These are phyloP conservation scores for Gymnoscelis rufifasciata DNA, from an alignment of 2,888 invertebrate genomes.

Conservation along the genomic window DNA sequence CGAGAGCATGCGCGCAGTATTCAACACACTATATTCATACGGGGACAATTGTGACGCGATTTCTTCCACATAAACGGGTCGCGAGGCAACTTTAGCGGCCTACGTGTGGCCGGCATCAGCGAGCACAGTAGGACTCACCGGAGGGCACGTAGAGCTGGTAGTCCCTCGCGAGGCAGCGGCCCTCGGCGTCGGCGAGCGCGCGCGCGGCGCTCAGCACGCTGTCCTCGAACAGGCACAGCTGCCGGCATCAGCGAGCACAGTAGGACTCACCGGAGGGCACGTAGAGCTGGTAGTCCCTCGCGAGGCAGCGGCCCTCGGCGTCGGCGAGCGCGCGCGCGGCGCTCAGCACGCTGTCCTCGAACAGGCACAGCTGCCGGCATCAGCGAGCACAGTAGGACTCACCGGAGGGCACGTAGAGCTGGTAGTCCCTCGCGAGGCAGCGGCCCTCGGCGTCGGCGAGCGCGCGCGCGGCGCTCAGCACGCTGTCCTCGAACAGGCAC, in stretches of 20 bases:
- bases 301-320: conserved; percentile 47
- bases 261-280: conserved; percentile 56
- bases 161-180: conserved; percentile 45
- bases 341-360: conserved; percentile 22
- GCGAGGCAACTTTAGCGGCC: neutral
- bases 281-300: conserved; percentile 55
- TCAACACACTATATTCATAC: too few relatives aligned
- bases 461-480: conserved; percentile 23
- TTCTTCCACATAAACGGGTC: too few relatives aligned
- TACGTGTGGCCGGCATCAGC: neutral
- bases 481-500: conserved; percentile 6
- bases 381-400: conserved; percentile 19
- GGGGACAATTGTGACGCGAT: too few relatives aligned
- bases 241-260: neutral
- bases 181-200: conserved; percentile 41
- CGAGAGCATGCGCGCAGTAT: too few relatives aligned
- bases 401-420: conserved; percentile 64
- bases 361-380: too few relatives aligned
- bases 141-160: conserved; percentile 61
- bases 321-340: conserved; percentile 32
- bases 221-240: conserved; percentile 18
- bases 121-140: conserved; percentile 48
- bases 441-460: conserved; percentile 43
- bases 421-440: conserved; percentile 53
- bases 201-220: conserved; percentile 27